A percentile compares a stretch with the other conserved stretches of the same genome.
phyloP scores from a whole-genome alignment of 2,888 invertebrate species.

The Elegia similella region DNA sequence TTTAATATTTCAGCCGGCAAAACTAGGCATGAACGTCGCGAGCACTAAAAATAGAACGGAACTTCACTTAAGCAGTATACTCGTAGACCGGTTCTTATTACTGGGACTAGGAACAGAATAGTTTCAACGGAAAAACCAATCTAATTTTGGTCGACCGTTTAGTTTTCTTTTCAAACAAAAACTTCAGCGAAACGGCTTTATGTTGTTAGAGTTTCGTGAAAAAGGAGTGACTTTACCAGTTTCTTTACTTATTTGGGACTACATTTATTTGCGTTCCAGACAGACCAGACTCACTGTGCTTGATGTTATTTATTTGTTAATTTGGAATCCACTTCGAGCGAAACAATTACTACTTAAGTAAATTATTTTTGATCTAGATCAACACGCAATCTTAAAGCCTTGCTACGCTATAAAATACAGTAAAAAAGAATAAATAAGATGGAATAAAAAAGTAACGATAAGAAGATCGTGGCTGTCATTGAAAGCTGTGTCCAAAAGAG shows the following conservation, averaged over 20 bases:
- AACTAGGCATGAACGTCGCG: background rate
- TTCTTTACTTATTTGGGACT: too few species aligned
- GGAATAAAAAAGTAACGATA: background rate
- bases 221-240: background rate
- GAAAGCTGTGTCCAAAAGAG: background rate
- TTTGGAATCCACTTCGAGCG: too few species aligned
- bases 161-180: slow-evolving; percentile 14
- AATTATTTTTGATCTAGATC: background rate
- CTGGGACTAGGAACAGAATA: slow-evolving; percentile 3
- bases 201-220: background rate
- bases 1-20: slow-evolving; percentile 12
- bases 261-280: too few species aligned
- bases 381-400: background rate
- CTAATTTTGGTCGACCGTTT: slow-evolving; percentile 8
- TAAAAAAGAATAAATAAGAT: background rate
- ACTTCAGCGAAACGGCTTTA: background rate
- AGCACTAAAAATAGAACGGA: slow-evolving; percentile 2
- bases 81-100: background rate
- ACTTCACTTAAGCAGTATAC: background rate
- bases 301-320: too few species aligned
- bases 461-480: background rate
- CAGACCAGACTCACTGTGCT: too few species aligned
- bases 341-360: too few species aligned
- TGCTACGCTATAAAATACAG: background rate
- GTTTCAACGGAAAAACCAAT: slow-evolving; percentile 8